Evolutionary conservation across 2,797 vertebrate species (phyloP).

Genomic region (Acrossocheilus fasciatus): DNA sequence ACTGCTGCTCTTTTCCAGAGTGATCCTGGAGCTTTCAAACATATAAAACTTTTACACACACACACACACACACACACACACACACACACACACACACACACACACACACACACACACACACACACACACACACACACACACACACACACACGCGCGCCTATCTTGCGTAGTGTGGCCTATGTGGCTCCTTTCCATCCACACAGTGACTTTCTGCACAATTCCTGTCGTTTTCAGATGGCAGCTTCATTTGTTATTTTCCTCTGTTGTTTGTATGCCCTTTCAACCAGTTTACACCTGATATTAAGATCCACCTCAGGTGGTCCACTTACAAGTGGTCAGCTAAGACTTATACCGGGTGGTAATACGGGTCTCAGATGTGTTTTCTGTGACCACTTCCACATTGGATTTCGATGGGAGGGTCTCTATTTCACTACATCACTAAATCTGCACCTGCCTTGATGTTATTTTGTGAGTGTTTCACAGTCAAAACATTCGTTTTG

Average conservation of each 20-base stretch:
- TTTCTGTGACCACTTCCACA: neutral
- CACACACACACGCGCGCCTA: neutral
- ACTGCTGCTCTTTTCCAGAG: conserved; percentile 5
- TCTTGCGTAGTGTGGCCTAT: neutral
- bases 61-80: neutral
- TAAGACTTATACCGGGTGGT: neutral
- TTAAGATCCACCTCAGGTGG: neutral
- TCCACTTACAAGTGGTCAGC: neutral
- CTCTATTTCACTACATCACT: neutral
- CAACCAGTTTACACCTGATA: neutral
- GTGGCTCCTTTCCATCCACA: neutral
- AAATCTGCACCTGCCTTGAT: neutral
- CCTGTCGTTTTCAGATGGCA: neutral
- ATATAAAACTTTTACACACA: neutral
- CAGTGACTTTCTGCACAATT: neutral
- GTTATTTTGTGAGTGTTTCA: neutral
- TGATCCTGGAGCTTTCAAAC: conserved; percentile 1
- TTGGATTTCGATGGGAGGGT: neutral
- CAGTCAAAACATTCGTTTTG: neutral
- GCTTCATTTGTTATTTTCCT: neutral
- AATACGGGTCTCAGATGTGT: neutral
- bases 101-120: neutral
- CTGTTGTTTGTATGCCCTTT: neutral
- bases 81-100: too few species aligned
- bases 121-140: neutral